These are phyloP conservation scores for Drosophila chauvacae DNA, from an alignment of 1,140 invertebrate genomes.

Conservation along the genomic window DNA sequence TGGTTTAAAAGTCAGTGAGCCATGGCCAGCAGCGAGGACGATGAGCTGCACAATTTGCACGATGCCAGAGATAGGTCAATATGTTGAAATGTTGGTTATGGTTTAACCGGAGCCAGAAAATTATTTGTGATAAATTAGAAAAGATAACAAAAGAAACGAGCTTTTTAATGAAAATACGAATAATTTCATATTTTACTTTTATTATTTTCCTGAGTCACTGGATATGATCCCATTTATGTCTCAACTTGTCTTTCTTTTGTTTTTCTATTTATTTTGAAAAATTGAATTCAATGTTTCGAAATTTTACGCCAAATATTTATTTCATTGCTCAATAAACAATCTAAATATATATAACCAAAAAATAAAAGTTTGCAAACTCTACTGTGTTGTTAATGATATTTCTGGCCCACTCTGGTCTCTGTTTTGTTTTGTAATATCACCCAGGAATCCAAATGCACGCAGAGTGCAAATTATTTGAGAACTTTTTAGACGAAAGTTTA, in stretches of 20 bases:
- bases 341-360: background rate
- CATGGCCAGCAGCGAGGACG: conserved; percentile 34
- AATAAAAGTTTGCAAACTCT: background rate
- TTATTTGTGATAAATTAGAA: conserved; percentile 1
- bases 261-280: background rate
- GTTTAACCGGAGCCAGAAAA: conserved; percentile 5
- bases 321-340: conserved; percentile 2
- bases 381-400: conserved; percentile 5
- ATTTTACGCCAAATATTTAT: background rate
- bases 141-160: background rate
- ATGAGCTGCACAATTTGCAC: conserved; percentile 43
- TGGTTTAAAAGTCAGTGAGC: conserved; percentile 51
- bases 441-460: conserved; percentile 6
- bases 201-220: background rate
- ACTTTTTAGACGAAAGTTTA: conserved; percentile 15
- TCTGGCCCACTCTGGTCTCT: background rate
- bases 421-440: conserved; percentile 15
- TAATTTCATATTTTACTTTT: background rate
- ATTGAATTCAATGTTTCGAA: accelerated
- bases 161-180: background rate
- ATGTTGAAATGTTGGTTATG: conserved; percentile 31
- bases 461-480: conserved; percentile 19
- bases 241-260: background rate
- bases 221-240: background rate
- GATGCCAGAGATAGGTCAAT: conserved; percentile 34